Percentiles rank a stretch among this genome's conserved stretches.
Evolutionary conservation across 2,113 vertebrate genomes (phyloP).

Genomic region (Rutilus rutilus): DNA sequence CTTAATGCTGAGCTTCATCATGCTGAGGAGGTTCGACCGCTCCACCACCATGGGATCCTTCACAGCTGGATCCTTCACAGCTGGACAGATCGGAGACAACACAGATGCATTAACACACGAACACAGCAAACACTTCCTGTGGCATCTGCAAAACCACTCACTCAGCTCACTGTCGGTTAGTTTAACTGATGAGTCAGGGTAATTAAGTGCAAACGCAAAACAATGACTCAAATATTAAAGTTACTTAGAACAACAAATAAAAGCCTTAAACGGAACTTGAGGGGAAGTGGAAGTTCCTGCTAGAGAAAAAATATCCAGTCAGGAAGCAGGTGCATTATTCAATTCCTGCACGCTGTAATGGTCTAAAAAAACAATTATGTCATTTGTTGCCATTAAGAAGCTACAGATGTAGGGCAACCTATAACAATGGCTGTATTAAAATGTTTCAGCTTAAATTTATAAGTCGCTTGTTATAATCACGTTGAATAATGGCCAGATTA

Average conservation of each 20-base stretch:
- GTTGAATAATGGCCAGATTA: neutral
- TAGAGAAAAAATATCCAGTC: neutral
- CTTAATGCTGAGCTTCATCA: slow-evolving; percentile 96
- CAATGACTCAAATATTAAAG: neutral
- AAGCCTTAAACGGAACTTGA: neutral
- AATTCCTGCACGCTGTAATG: neutral
- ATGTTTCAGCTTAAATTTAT: neutral
- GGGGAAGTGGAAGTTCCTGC: slow-evolving; percentile 34
- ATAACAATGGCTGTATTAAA: neutral
- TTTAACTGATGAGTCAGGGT: neutral
- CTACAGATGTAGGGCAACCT: neutral
- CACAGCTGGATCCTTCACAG: slow-evolving; percentile 67
- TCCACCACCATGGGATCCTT: slow-evolving; percentile 87
- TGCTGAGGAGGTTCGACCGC: slow-evolving; percentile 91
- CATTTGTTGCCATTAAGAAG: neutral
- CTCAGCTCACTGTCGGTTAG: neutral
- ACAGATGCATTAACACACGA: neutral
- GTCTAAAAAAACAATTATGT: neutral
- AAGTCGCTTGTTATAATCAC: neutral
- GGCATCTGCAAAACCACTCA: neutral
- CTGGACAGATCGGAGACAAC: slow-evolving; percentile 43
- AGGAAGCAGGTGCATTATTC: slow-evolving; percentile 38
- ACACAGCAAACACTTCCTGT: slow-evolving; percentile 16
- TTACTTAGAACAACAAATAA: slow-evolving; percentile 24
- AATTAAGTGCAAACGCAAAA: neutral